Conservation (phyloP, 2,113 vertebrate species). For the Eolophus roseicapilla region DNA sequence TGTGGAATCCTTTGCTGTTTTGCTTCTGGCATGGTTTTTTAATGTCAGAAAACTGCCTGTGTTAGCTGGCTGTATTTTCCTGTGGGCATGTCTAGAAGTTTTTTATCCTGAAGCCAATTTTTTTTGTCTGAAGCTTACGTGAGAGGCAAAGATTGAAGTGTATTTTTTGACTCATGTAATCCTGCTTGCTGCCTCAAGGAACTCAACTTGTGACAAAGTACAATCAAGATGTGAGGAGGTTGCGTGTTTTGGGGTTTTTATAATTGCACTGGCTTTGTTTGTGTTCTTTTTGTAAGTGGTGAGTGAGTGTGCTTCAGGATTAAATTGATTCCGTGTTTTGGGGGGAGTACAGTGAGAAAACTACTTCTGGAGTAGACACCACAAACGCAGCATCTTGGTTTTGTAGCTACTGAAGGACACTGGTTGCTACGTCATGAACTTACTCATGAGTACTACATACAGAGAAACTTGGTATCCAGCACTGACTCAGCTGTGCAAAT, state of each 20-base stretch:
- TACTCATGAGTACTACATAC: background rate
- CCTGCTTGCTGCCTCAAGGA: background rate
- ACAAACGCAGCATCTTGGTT: background rate
- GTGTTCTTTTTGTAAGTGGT: background rate
- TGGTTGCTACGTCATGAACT: background rate
- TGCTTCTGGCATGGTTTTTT: background rate
- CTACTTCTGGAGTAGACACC: background rate
- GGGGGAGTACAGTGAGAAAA: background rate
- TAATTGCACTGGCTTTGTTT: background rate
- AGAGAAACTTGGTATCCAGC: background rate
- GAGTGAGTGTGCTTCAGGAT: background rate
- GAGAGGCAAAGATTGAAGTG: background rate
- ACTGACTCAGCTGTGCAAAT: constrained; percentile 1
- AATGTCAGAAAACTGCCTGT: background rate
- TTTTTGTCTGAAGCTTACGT: background rate
- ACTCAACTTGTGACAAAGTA: background rate
- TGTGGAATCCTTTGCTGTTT: background rate
- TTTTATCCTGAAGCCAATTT: background rate
- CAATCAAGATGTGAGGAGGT: background rate
- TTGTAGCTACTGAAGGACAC: background rate
- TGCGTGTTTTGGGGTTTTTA: background rate
- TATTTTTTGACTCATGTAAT: background rate
- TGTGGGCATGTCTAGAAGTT: background rate
- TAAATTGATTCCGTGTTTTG: background rate
- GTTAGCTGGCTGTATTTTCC: background rate